A percentile compares a stretch with the other conserved stretches of the same genome.
Conservation (phyloP, 2,113 vertebrate species). For the Zapus hudsonius region DNA sequence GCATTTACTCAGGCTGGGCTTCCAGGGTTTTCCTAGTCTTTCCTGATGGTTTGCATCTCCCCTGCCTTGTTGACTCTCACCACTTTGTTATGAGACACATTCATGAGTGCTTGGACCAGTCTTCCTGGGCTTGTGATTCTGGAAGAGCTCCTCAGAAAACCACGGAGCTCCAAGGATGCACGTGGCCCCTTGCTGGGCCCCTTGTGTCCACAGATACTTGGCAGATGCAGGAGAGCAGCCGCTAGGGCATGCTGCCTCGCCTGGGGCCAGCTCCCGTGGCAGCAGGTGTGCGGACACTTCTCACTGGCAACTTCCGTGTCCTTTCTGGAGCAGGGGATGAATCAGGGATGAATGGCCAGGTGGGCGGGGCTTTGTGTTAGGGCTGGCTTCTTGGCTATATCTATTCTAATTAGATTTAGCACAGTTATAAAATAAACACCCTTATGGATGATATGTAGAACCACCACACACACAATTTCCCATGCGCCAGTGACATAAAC, state of each 20-base stretch:
- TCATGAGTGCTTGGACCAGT: neutral
- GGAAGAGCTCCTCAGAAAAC: neutral
- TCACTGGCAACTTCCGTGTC: neutral
- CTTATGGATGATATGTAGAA: slow-evolving; percentile 32
- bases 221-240: rapidly evolving
- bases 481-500: slow-evolving; percentile 32
- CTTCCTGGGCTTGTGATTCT: neutral
- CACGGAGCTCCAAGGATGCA: rapidly evolving
- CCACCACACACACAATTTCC: slow-evolving; percentile 16
- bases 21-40: neutral
- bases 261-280: rapidly evolving
- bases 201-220: rapidly evolving
- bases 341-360: neutral
- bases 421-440: slow-evolving; percentile 57
- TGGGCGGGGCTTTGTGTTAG: neutral
- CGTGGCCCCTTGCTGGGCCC: rapidly evolving
- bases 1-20: rapidly evolving
- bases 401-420: slow-evolving; percentile 65
- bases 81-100: neutral
- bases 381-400: neutral
- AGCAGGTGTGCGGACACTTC: rapidly evolving
- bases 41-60: neutral
- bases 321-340: neutral
- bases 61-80: too few relatives aligned
- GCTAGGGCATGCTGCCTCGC: rapidly evolving